phyloP scores from a whole-genome alignment of 2,113 vertebrate species.

The Heloderma charlesbogerti region DNA sequence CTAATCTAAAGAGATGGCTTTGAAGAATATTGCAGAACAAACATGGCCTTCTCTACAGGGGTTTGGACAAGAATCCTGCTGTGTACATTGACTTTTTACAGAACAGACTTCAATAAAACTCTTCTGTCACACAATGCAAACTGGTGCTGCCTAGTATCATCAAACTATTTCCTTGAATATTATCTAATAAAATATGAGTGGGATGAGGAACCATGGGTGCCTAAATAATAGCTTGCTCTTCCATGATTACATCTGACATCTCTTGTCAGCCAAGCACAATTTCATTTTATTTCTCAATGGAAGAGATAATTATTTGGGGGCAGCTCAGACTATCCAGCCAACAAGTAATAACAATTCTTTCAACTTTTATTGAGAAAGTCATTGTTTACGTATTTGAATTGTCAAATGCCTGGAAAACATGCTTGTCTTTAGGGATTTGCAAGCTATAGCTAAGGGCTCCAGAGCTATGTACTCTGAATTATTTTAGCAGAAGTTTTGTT shows the following conservation, averaged over 20 bases:
- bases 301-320: slow-evolving; percentile 27
- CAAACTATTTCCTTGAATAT: slow-evolving; percentile 21
- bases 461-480: neutral
- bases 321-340: neutral
- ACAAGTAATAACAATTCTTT: slow-evolving; percentile 3
- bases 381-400: slow-evolving; percentile 23
- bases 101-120: neutral
- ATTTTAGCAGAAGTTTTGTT: neutral
- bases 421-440: neutral
- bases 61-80: neutral
- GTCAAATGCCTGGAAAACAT: slow-evolving; percentile 10
- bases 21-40: neutral
- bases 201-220: neutral
- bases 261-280: neutral
- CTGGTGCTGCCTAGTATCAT: neutral
- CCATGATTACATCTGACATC: slow-evolving; percentile 16
- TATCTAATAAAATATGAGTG: neutral
- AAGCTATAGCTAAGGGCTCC: neutral
- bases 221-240: neutral
- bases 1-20: neutral
- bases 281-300: slow-evolving; percentile 30
- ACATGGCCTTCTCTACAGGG: neutral
- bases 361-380: slow-evolving; percentile 15
- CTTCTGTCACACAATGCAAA: neutral
- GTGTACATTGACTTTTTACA: neutral